Base-by-base conservation (phyloP, 2,113 vertebrate genomes). In the Scytalopus superciliaris region DNA sequence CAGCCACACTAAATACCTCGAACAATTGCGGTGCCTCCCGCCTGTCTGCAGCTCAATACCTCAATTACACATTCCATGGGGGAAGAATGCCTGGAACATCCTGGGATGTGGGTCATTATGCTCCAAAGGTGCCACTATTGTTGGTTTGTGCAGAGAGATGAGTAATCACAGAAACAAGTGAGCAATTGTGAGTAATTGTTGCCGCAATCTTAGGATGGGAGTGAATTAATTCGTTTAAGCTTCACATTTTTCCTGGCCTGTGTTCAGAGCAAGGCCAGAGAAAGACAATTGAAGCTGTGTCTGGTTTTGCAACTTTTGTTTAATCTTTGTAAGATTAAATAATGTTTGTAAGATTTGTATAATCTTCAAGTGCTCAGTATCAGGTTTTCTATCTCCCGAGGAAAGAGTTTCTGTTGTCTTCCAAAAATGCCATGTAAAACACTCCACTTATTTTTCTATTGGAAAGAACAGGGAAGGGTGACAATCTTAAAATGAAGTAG, bases 91-190 rank as follows among this genome's bases (percentile, higher is more conserved):
- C 90, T 87, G 11, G 25, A 72, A 7, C 94, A 90, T 39, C 63
- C 63, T 79, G 25, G 5, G 17, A 69, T 85, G 17, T 37, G 17
- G 18, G 68, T 50, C 62, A 47, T 95, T 89, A 27, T 67, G 31
- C 42, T 93, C 88, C 6, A 2, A 55, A 87, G 78, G 57, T 84
- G 59, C n/a, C 77, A 31, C 81, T 89, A 66, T 95, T 82, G 72
- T 80, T 82, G 50, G 78, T 17, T 90, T 83, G 63, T 64, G 70
- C 66, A 8, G 74, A 68, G 42, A 80, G 93, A 91, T 91, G 77
- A 92, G 84, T 89, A 94, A 94, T 94, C 52, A n/a, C 57, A 47
- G 63, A 86, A 96, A 95, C 45, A 93, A 85, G 93, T 69, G 81
- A 91, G 89, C 83, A 92, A 47, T 63, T 31, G 76, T 68, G 78